Evolutionary conservation across 2,888 invertebrate genomes (phyloP).

Genomic region (Melolontha melolontha): DNA sequence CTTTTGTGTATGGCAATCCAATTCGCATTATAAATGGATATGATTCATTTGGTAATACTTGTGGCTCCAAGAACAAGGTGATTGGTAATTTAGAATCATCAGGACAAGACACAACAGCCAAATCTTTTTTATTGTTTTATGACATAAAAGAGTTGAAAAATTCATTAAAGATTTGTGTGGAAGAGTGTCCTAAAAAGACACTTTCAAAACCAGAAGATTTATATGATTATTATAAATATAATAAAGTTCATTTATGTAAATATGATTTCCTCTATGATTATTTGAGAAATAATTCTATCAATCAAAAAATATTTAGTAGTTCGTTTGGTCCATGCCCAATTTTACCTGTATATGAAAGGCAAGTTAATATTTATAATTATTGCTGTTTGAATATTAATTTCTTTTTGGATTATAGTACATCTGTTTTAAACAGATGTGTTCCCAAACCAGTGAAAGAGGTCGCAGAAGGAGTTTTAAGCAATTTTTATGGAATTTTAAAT

Average conservation of each 20-base stretch:
- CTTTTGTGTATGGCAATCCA: constrained; percentile 90
- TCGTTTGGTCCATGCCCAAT: constrained; percentile 82
- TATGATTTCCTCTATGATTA: constrained; percentile 74
- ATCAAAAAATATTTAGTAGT: constrained; percentile 60
- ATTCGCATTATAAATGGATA: constrained; percentile 88
- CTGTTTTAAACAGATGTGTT: constrained; percentile 89
- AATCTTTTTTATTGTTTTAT: constrained; percentile 85
- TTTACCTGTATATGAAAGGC: constrained; percentile 83
- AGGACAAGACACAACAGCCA: constrained; percentile 83
- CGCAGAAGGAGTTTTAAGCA: constrained; percentile 73
- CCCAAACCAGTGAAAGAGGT: constrained; percentile 79
- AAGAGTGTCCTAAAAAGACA: constrained; percentile 82
- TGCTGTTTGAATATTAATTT: too few species aligned
- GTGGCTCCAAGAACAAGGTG: constrained; percentile 86
- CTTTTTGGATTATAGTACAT: constrained; percentile 67
- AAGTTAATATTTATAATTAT: constrained; percentile 44
- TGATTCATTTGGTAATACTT: constrained; percentile 95
- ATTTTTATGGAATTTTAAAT: constrained; percentile 85
- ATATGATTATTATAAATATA: constrained; percentile 77
- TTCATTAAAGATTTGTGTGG: constrained; percentile 90
- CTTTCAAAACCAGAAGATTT: constrained; percentile 76
- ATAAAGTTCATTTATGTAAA: constrained; percentile 82
- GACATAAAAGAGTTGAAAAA: constrained; percentile 80
- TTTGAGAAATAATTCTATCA: constrained; percentile 58
- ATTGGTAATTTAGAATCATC: constrained; percentile 80